A percentile compares a stretch with the other conserved stretches of the same genome.
Conservation (phyloP, 2,797 vertebrate genomes). For the Helicolenus hilgendorfi region DNA sequence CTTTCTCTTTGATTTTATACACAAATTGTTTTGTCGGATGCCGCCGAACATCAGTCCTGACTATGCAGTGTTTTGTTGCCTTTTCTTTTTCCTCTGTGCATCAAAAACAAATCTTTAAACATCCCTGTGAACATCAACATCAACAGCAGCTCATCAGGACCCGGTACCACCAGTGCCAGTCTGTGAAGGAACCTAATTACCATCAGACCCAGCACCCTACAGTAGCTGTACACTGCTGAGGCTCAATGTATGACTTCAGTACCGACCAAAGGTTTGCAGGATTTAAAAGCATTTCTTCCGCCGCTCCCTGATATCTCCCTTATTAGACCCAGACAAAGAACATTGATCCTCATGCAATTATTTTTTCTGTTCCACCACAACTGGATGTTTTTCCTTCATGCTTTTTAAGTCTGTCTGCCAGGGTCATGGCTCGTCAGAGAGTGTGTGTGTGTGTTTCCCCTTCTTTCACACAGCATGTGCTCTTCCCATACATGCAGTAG, state of each 20-base stretch:
- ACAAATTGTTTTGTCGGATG: not conserved
- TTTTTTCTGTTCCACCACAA: slow-evolving; percentile 61
- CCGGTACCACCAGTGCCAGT: slow-evolving; percentile 33
- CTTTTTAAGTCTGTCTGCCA: slow-evolving; percentile 54
- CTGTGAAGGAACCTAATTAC: slow-evolving; percentile 68
- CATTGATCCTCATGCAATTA: slow-evolving; percentile 79
- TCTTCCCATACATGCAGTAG: not conserved
- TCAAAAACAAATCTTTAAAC: slow-evolving; percentile 59
- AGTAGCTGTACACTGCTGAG: slow-evolving; percentile 35
- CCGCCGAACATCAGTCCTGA: not conserved
- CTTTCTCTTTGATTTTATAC: not conserved
- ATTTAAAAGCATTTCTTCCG: slow-evolving; percentile 63
- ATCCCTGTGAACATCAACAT: slow-evolving; percentile 34
- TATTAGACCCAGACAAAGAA: slow-evolving; percentile 71
- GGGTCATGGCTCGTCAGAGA: slow-evolving; percentile 40
- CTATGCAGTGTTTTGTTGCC: not conserved
- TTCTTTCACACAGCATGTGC: not conserved
- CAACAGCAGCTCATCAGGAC: slow-evolving; percentile 51
- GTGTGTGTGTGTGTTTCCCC: slow-evolving; percentile 12
- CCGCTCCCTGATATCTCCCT: slow-evolving; percentile 65
- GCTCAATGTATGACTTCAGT: slow-evolving; percentile 41
- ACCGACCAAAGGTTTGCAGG: slow-evolving; percentile 51
- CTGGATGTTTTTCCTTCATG: slow-evolving; percentile 60
- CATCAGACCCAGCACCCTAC: slow-evolving; percentile 35
- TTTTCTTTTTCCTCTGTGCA: slow-evolving; percentile 21